These are phyloP conservation scores for Ophiodon elongatus DNA, from an alignment of 2,113 vertebrate species.

Conservation along the genomic window DNA sequence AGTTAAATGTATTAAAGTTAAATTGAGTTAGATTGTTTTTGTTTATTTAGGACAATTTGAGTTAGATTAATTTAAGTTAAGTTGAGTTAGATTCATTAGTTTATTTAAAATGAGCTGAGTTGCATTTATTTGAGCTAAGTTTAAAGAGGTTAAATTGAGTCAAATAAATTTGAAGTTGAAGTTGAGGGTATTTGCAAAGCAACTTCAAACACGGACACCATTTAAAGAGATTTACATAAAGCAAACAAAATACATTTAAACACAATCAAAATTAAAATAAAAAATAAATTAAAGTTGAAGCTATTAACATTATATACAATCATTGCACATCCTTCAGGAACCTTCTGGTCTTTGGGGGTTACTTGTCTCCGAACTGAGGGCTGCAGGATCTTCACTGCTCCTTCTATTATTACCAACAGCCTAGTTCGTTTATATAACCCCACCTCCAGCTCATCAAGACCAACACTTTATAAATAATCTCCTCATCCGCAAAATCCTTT, in stretches of 20 bases:
- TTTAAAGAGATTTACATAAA: not conserved
- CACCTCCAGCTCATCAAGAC: slow-evolving; percentile 51
- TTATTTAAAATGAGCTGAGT: not conserved
- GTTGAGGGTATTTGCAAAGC: not conserved
- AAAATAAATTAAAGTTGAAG: not conserved
- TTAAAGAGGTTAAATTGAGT: not conserved
- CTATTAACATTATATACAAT: not conserved
- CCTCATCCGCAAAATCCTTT: slow-evolving; percentile 39
- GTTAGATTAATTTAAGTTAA: not conserved
- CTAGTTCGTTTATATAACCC: slow-evolving; percentile 63
- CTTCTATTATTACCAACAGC: slow-evolving; percentile 66
- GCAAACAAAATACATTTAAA: not conserved
- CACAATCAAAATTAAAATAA: not conserved
- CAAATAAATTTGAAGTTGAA: not conserved
- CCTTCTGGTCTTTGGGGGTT: not conserved
- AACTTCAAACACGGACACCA: not conserved
- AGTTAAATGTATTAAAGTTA: no score
- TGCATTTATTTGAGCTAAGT: not conserved
- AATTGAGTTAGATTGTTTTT: no score
- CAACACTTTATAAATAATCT: slow-evolving; percentile 70
- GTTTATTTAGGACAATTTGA: not conserved
- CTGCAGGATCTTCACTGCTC: slow-evolving; percentile 16
- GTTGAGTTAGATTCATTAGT: not conserved
- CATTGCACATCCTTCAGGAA: not conserved
- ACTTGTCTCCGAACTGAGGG: not conserved